These are phyloP conservation scores for Coryphaenoides rupestris DNA, from an alignment of 2,113 vertebrate genomes.

Conservation along the genomic window DNA sequence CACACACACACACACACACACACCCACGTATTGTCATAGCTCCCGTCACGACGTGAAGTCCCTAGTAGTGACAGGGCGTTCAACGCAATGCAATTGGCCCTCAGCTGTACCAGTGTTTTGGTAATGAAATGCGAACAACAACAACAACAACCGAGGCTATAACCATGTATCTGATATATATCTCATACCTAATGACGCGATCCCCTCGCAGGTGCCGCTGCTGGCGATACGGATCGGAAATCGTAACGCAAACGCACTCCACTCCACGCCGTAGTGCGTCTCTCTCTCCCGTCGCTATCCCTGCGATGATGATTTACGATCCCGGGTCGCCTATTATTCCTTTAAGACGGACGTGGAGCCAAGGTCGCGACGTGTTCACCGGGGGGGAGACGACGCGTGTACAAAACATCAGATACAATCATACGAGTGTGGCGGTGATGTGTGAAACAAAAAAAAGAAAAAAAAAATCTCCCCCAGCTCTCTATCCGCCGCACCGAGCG, in stretches of 20 bases:
- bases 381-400: constrained; percentile 29
- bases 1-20: not conserved
- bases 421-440: constrained; percentile 41
- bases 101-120: not conserved
- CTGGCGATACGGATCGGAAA: constrained; percentile 1
- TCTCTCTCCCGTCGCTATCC: constrained; percentile 21
- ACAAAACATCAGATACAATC: constrained; percentile 39
- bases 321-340: constrained; percentile 19
- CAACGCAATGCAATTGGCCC: too few species aligned
- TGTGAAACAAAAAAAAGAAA: constrained; percentile 12
- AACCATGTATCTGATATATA: not conserved
- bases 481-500: too few species aligned
- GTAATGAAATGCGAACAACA: not conserved
- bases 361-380: constrained; percentile 39
- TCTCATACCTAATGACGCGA: constrained; percentile 37
- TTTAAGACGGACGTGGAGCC: constrained; percentile 41
- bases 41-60: constrained; percentile 3
- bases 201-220: constrained; percentile 18
- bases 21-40: constrained; percentile 1
- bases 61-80: constrained; percentile 5
- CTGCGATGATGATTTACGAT: constrained; percentile 14
- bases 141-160: not conserved
- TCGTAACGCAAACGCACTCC: constrained; percentile 15
- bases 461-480: constrained; percentile 40
- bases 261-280: not conserved